These are phyloP conservation scores for Aplochiton taeniatus DNA, from an alignment of 2,797 vertebrate genomes.

Conservation along the genomic window DNA sequence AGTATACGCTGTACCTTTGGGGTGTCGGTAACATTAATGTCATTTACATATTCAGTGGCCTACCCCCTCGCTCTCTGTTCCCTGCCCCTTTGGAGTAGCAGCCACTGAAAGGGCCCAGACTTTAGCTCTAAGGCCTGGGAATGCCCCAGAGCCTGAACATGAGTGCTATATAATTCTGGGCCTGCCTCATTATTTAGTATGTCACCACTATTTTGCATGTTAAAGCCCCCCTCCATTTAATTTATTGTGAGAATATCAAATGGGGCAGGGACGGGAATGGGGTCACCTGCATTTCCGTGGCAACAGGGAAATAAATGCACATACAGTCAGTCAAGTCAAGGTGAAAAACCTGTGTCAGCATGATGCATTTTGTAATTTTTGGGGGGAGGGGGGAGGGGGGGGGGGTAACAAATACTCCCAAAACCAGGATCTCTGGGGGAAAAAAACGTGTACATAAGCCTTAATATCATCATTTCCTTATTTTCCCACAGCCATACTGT, in stretches of 20 bases:
- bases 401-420: constrained; percentile 16
- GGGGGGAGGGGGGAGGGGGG: constrained; percentile 57
- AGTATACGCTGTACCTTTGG: constrained; percentile 81
- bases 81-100: constrained; percentile 45
- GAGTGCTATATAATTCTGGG: constrained; percentile 72
- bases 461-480: constrained; percentile 28
- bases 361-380: constrained; percentile 60
- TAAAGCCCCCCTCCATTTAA: constrained; percentile 77
- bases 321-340: constrained; percentile 82
- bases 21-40: constrained; percentile 76
- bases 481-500: constrained; percentile 36
- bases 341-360: constrained; percentile 79
- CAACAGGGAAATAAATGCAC: constrained; percentile 72
- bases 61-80: constrained; percentile 19
- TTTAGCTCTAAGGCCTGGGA: constrained; percentile 61
- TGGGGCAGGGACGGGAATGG: constrained; percentile 70
- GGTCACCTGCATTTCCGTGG: constrained; percentile 74
- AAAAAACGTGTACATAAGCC: constrained; percentile 38
- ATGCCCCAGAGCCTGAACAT: constrained; percentile 75
- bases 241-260: constrained; percentile 82
- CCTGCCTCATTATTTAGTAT: constrained; percentile 86
- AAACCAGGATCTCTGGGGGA: not conserved
- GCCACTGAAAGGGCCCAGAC: constrained; percentile 53
- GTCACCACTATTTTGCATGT: constrained; percentile 87
- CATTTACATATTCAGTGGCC: constrained; percentile 78